phyloP scores from a whole-genome alignment of 1,140 invertebrate genomes.

The Cotesia chilonis region DNA sequence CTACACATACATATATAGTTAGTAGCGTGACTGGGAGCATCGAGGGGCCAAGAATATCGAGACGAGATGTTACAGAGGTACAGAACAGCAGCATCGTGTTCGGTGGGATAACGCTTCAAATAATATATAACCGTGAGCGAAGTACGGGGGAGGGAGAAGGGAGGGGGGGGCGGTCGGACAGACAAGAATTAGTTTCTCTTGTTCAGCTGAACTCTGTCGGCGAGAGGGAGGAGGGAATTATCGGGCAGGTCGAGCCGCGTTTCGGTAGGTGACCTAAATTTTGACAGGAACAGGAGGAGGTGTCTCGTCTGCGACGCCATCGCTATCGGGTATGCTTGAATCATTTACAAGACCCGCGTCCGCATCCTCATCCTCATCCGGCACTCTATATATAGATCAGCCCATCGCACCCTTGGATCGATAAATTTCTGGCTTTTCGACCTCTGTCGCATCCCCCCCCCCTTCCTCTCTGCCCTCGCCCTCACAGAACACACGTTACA shows the following conservation, averaged over 20 bases:
- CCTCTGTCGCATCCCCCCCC: not conserved
- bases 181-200: conserved; percentile 35
- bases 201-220: conserved; percentile 8
- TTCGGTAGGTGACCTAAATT: conserved; percentile 35
- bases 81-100: conserved; percentile 13
- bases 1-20: too few relatives aligned
- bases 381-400: not conserved
- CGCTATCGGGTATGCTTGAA: conserved; percentile 33
- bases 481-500: not conserved
- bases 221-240: not conserved
- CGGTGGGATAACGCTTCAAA: conserved; percentile 19
- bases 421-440: conserved; percentile 19
- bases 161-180: not conserved
- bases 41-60: conserved; percentile 26
- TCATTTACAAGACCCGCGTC: conserved; percentile 32
- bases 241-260: conserved; percentile 18
- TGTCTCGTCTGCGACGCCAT: conserved; percentile 1
- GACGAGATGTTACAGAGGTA: not conserved
- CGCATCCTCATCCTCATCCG: not conserved
- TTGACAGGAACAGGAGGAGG: conserved; percentile 35
- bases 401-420: conserved; percentile 10
- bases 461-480: too few relatives aligned
- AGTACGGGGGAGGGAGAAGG: too few relatives aligned
- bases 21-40: not conserved
- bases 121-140: conserved; percentile 30